Evolutionary conservation across 2,797 vertebrate genomes (phyloP).

Genomic region (Pangasius mekongensis): DNA sequence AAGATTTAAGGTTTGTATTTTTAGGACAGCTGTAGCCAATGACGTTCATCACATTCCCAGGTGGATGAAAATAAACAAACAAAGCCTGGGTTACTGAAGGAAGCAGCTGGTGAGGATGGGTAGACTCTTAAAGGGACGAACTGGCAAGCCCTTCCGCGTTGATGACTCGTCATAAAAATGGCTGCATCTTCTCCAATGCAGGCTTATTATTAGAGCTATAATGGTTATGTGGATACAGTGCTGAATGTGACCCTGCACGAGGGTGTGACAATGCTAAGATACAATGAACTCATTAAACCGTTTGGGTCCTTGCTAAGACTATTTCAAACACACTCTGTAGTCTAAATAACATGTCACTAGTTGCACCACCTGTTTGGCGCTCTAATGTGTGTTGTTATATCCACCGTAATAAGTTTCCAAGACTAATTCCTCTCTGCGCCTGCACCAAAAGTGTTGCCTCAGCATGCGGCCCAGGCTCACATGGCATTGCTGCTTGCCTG

Average conservation of each 20-base stretch:
- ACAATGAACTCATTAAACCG: background rate
- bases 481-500: slow-evolving; percentile 8
- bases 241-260: slow-evolving; percentile 14
- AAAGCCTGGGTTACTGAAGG: slow-evolving; percentile 46
- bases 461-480: slow-evolving; percentile 12
- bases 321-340: background rate
- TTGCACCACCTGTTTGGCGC: background rate
- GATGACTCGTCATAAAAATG: slow-evolving; percentile 21
- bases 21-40: slow-evolving; percentile 48
- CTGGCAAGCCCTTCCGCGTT: background rate
- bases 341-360: slow-evolving; percentile 16
- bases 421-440: slow-evolving; percentile 16
- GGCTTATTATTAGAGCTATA: slow-evolving; percentile 43
- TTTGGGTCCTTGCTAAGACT: background rate
- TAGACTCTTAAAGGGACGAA: background rate
- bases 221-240: slow-evolving; percentile 8
- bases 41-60: slow-evolving; percentile 41
- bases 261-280: slow-evolving; percentile 18
- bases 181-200: slow-evolving; percentile 12
- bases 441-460: slow-evolving; percentile 25
- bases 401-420: background rate
- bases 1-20: slow-evolving; percentile 51
- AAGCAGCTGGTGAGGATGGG: slow-evolving; percentile 48
- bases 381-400: slow-evolving; percentile 12
- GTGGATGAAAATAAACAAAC: slow-evolving; percentile 54